Evolutionary conservation across 2,113 vertebrate genomes (phyloP).

Genomic region (Scomber scombrus): DNA sequence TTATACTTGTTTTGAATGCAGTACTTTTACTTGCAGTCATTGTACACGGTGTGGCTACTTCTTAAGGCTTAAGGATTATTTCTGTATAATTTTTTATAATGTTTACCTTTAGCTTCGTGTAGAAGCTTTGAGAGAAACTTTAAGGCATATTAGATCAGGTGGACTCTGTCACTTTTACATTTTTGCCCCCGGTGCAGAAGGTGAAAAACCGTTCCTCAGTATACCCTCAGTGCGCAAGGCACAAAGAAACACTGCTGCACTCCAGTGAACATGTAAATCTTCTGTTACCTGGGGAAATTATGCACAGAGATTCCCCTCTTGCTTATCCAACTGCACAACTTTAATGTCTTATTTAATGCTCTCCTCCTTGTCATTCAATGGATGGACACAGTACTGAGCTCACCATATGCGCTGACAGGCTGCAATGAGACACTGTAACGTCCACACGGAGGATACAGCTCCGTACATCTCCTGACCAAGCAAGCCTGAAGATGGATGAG

Average conservation of each 20-base stretch:
- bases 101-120: background rate
- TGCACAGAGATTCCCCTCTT: conserved; percentile 10
- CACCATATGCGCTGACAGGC: conserved; percentile 38
- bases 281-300: conserved; percentile 35
- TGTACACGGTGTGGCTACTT: background rate
- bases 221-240: conserved; percentile 63
- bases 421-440: conserved; percentile 46
- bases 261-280: conserved; percentile 25
- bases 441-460: conserved; percentile 56
- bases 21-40: too few species aligned
- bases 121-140: conserved; percentile 9
- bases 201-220: conserved; percentile 7
- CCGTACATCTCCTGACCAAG: conserved; percentile 32
- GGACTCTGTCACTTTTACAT: conserved; percentile 4
- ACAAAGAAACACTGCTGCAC: conserved; percentile 32
- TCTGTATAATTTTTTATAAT: background rate
- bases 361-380: background rate
- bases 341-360: background rate
- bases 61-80: background rate
- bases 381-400: conserved; percentile 36
- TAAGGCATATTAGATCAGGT: background rate
- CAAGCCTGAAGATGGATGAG: conserved; percentile 31
- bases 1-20: too few species aligned
- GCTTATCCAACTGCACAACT: conserved; percentile 7
- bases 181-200: conserved; percentile 20